These are phyloP conservation scores for Drosophila nebulosa DNA, from an alignment of 1,140 invertebrate genomes.

Conservation along the genomic window DNA sequence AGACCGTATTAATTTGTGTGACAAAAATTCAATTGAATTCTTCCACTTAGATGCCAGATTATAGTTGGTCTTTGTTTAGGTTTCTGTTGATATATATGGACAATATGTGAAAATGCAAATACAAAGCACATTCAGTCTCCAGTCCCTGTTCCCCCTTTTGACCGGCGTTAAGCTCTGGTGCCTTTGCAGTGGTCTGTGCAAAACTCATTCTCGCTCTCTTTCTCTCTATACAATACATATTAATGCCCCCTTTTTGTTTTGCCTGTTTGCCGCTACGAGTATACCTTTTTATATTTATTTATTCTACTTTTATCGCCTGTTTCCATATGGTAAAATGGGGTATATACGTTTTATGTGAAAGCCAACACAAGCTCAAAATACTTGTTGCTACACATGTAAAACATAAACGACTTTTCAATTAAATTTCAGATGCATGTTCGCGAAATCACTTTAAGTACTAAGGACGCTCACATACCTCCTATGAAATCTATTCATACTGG, in stretches of 20 bases:
- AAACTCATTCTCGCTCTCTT: background rate
- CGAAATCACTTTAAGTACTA: too few relatives aligned
- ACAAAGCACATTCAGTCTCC: background rate
- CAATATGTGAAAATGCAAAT: background rate
- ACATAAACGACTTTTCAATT: background rate
- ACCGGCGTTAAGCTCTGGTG: background rate
- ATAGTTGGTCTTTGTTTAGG: background rate
- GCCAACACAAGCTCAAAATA: background rate
- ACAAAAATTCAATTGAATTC: background rate
- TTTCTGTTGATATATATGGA: background rate
- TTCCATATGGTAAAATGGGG: background rate
- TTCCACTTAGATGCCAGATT: too few relatives aligned
- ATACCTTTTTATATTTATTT: slow-evolving; percentile 21
- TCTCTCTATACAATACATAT: slow-evolving; percentile 29
- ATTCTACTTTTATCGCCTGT: slow-evolving; percentile 12
- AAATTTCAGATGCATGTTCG: background rate
- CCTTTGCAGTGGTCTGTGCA: background rate
- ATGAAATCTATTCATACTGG: too few relatives aligned
- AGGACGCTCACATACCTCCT: too few relatives aligned
- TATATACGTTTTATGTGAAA: background rate
- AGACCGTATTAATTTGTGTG: background rate
- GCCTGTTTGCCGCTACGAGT: background rate
- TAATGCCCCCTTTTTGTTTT: slow-evolving; percentile 28
- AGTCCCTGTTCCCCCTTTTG: background rate
- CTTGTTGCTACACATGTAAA: background rate